Percentiles rank a stretch among this genome's conserved stretches.
phyloP scores from a whole-genome alignment of 2,888 invertebrate genomes.

The Zygaena filipendulae region DNA sequence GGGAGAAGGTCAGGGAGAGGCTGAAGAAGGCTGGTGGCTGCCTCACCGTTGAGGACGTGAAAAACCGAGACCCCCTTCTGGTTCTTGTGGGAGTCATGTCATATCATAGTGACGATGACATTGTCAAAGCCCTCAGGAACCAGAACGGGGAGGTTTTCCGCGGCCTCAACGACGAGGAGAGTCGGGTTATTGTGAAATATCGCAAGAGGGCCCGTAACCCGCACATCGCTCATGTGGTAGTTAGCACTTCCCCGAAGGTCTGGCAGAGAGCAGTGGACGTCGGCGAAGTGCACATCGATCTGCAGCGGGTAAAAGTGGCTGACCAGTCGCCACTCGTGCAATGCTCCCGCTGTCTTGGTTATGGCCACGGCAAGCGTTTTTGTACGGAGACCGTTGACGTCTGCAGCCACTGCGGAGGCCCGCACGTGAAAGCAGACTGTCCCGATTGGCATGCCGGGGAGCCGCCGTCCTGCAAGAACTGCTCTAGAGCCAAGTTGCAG shows the following conservation, averaged over 20 bases:
- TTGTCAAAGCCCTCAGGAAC: not conserved
- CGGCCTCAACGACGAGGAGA: not conserved
- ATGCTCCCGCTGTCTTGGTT: constrained; percentile 3
- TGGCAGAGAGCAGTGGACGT: not conserved
- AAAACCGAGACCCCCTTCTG: not conserved
- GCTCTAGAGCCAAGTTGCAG: not conserved
- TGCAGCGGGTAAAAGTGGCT: too few species aligned
- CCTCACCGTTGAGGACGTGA: too few species aligned
- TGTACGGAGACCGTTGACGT: too few species aligned
- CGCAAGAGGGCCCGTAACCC: not conserved
- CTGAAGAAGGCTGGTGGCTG: too few species aligned
- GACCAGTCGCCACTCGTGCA: constrained; percentile 6
- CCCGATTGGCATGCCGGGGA: not conserved
- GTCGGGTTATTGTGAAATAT: not conserved
- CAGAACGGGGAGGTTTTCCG: not conserved
- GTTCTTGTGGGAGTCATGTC: not conserved
- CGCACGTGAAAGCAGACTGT: constrained; percentile 2
- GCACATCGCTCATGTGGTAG: not conserved
- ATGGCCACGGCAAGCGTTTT: constrained; percentile 5
- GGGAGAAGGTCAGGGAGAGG: constrained; percentile 2
- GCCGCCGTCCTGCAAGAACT: not conserved
- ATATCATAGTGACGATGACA: not conserved
- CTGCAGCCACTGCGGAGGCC: constrained; percentile 9
- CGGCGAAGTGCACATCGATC: too few species aligned
- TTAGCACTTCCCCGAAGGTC: not conserved